Evolutionary conservation across 2,113 vertebrate species (phyloP), one percentile per base, ranked within the genome.

Genomic region (Phasianus colchicus): DNA sequence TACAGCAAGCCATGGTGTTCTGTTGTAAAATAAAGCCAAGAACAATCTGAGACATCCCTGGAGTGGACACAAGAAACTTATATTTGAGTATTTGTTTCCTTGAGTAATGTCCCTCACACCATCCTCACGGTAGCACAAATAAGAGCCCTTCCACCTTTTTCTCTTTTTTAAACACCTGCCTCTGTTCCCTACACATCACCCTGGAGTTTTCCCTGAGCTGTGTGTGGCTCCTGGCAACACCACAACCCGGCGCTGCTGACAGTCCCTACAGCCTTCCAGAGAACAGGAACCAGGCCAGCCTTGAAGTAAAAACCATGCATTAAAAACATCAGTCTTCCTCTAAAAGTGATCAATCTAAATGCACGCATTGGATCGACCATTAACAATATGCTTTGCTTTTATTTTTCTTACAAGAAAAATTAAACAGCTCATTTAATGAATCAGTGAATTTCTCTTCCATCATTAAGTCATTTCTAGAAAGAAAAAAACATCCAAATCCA

Each of bases 381-480:
- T 73, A 90, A 42, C 48, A n/a, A 58, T 57, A 55, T 43, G 17
- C 40, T 45, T 76, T 91, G 66, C 76, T 85, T 92, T 85, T 95
- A 80, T 86, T 92, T 96, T 92, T 70, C 86, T 90, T 78, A 78
- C 47, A 80, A 67, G 64, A 89, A 96, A 93, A 95, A 96, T 82
- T 71, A 90, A 97, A 88, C 73, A 84, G 36, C 24, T 92, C 29
- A 2, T 88, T 74, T 95, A 77, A 85, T 96, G 93, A 96, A 88
- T 96, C 96, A 95, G 80, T 92, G 92, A 95, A 93, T 94, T 92
- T 96, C 93, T 94, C 77, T 86, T 96, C 96, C 58, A 82, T 87
- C 76, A 93, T 76, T 90, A 96, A 91, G 63, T 71, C 91, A 92
- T 90, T 75, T 92, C 52, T 69, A 81, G 83, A 78, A 88, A 78